Percentiles rank a stretch among this genome's conserved stretches.
phyloP scores from a whole-genome alignment of 2,113 vertebrate species.

The Mastomys natalensis region DNA sequence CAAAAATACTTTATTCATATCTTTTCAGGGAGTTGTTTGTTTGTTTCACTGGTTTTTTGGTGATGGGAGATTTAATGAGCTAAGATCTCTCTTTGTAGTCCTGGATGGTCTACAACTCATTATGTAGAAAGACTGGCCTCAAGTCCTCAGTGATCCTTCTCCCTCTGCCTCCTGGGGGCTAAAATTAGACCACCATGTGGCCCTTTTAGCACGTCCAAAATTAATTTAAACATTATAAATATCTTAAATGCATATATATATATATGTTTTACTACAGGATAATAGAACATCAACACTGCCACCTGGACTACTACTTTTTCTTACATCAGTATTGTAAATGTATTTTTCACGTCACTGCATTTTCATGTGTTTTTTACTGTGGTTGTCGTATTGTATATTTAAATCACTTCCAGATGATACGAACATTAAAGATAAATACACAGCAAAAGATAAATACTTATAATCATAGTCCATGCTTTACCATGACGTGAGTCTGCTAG shows the following conservation, averaged over 20 bases:
- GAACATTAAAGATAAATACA: not conserved
- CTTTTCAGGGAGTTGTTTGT: not conserved
- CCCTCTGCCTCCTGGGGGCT: not conserved
- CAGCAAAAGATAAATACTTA: not conserved
- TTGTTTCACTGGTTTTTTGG: not conserved
- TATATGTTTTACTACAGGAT: not conserved
- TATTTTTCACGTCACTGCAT: not conserved
- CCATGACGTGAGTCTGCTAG: not conserved
- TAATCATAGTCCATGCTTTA: not conserved
- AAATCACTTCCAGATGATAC: not conserved
- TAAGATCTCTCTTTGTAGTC: not conserved
- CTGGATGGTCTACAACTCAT: not conserved
- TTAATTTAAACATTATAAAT: no score
- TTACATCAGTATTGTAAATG: not conserved
- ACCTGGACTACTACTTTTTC: not conserved
- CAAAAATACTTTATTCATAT: no score
- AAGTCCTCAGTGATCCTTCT: not conserved
- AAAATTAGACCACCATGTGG: not conserved
- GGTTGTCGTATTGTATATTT: not conserved
- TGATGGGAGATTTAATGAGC: not conserved
- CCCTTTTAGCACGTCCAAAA: no score
- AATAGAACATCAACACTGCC: not conserved
- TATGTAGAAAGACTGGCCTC: not conserved
- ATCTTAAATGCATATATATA: no score
- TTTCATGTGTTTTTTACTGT: not conserved